phyloP scores from a whole-genome alignment of 2,888 invertebrate genomes.

The Acleris cristana region DNA sequence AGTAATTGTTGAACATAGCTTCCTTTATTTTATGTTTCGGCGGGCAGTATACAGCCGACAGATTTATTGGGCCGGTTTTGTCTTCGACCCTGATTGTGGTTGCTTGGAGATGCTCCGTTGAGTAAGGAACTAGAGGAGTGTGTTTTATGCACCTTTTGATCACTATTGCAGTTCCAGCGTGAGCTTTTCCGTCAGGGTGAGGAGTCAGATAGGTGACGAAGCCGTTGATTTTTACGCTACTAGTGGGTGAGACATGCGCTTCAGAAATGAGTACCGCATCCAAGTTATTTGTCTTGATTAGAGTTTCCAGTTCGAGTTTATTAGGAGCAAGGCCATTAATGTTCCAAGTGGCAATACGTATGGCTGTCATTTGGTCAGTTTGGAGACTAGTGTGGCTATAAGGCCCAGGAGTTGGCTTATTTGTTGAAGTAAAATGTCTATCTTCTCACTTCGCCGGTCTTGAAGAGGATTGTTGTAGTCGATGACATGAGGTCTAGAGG shows the following conservation, averaged over 20 bases:
- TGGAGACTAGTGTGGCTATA: not conserved
- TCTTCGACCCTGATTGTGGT: not conserved
- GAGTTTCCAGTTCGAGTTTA: too few species aligned
- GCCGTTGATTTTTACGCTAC: not conserved
- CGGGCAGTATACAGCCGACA: not conserved
- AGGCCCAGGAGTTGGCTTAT: not conserved
- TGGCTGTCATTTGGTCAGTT: not conserved
- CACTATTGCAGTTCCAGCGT: not conserved
- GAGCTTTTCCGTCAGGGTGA: not conserved
- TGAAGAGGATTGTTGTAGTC: too few species aligned
- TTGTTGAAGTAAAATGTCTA: not conserved
- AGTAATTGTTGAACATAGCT: too few species aligned
- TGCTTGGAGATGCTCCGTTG: not conserved
- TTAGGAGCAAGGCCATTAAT: not conserved
- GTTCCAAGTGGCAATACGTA: slow-evolving; percentile 5
- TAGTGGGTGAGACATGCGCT: not conserved
- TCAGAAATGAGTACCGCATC: not conserved
- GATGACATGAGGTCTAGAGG: too few species aligned
- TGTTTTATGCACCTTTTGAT: not conserved
- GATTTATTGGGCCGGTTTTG: not conserved
- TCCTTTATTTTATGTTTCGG: too few species aligned
- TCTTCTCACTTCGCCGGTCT: too few species aligned
- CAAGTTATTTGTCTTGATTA: not conserved
- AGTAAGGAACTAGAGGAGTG: not conserved
- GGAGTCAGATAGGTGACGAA: too few species aligned